These are phyloP conservation scores for Eupleurogrammus muticus DNA, from an alignment of 2,797 vertebrate species.

Conservation along the genomic window DNA sequence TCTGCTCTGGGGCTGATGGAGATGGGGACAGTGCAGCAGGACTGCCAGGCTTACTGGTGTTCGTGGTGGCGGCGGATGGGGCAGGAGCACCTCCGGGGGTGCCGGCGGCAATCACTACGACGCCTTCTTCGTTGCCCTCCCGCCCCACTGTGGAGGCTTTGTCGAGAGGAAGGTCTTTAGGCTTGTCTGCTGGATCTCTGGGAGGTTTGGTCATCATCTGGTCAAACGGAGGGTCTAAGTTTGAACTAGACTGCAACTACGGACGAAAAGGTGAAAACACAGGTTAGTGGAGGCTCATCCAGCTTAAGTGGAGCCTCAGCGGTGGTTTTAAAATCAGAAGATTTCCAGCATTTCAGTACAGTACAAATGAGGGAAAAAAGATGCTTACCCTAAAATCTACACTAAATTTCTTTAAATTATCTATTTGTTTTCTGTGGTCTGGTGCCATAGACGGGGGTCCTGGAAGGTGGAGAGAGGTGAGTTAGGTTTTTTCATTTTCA, in stretches of 20 bases:
- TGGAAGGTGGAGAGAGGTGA: conserved; percentile 62
- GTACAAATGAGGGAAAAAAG: background rate
- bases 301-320: background rate
- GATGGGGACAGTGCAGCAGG: conserved; percentile 90
- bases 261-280: conserved; percentile 23
- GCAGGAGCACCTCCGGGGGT: conserved; percentile 40
- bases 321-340: background rate
- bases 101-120: conserved; percentile 45
- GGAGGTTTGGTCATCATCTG: conserved; percentile 90
- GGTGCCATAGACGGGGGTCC: conserved; percentile 91
- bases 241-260: conserved; percentile 95
- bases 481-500: background rate
- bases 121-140: conserved; percentile 63
- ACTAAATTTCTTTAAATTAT: conserved; percentile 99
- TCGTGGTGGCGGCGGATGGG: conserved; percentile 55
- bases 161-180: conserved; percentile 91
- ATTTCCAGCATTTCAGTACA: background rate
- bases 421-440: conserved; percentile 98
- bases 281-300: background rate
- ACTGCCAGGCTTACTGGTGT: conserved; percentile 90
- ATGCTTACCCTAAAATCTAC: conserved; percentile 98
- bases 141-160: conserved; percentile 81
- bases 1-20: conserved; percentile 86
- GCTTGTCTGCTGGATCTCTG: conserved; percentile 91
- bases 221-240: conserved; percentile 90